Conservation (phyloP, 1,140 invertebrate species). For the Brachionus paranguensis region DNA sequence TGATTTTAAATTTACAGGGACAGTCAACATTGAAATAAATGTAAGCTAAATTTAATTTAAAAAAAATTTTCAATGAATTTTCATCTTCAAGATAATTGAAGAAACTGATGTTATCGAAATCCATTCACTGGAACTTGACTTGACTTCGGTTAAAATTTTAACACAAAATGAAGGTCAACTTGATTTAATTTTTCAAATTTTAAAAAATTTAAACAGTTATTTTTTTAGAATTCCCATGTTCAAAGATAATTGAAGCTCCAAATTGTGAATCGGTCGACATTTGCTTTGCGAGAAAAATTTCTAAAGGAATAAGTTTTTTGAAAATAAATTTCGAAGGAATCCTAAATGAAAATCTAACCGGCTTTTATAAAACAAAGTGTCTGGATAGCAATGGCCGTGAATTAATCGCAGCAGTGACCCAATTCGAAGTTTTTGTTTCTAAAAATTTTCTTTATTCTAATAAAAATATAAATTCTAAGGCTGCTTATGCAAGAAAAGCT, state of each 20-base stretch:
- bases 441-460: not conserved
- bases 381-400: not conserved
- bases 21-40: not conserved
- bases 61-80: not conserved
- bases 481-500: conserved; percentile 70
- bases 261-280: not conserved
- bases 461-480: not conserved
- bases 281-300: not conserved
- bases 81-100: not conserved
- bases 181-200: not conserved
- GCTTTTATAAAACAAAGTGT: conserved; percentile 28
- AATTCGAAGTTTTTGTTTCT: not conserved
- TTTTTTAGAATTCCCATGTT: not conserved
- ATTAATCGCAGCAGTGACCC: not conserved
- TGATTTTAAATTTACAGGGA: not conserved
- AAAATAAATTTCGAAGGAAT: not conserved
- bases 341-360: not conserved
- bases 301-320: not conserved
- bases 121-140: not conserved
- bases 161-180: not conserved
- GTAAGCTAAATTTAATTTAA: not conserved
- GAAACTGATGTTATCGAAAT: not conserved
- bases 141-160: not conserved
- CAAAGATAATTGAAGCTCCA: not conserved
- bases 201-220: not conserved